phyloP scores from a whole-genome alignment of 2,888 invertebrate species.

The Calliphora vomitoria region DNA sequence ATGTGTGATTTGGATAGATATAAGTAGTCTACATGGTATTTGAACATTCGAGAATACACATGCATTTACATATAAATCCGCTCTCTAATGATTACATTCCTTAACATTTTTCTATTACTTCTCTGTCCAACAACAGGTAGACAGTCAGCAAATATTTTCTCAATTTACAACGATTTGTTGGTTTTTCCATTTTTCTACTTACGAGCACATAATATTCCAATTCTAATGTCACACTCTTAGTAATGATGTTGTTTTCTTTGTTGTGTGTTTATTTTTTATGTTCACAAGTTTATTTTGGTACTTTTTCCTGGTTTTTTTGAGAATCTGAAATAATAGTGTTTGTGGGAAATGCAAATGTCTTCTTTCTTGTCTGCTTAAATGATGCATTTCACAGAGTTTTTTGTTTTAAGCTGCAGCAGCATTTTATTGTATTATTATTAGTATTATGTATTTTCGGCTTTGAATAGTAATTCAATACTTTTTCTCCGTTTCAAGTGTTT shows the following conservation, averaged over 20 bases:
- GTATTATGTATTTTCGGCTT: background rate
- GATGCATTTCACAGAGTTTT: constrained; percentile 26
- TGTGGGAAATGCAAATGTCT: constrained; percentile 41
- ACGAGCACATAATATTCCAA: background rate
- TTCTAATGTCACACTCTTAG: constrained; percentile 31
- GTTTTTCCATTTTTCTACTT: constrained; percentile 9
- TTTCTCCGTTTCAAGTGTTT: constrained; percentile 6
- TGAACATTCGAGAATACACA: no score
- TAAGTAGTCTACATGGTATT: no score
- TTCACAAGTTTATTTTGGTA: background rate
- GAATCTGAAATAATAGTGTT: constrained; percentile 4
- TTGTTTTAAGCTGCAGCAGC: background rate
- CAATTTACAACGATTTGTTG: constrained; percentile 13
- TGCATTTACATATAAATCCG: no score
- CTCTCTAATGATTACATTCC: background rate
- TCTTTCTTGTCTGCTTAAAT: background rate
- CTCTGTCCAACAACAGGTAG: constrained; percentile 36
- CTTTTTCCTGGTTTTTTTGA: constrained; percentile 4
- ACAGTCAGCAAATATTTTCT: constrained; percentile 9
- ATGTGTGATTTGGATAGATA: no score
- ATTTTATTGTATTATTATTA: background rate
- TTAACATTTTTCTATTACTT: background rate
- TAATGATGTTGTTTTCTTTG: background rate
- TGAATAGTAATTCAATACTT: constrained; percentile 44
- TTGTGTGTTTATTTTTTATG: constrained; percentile 24